Base-by-base conservation (phyloP, 2,113 vertebrate species). In the Dinomys branickii region DNA sequence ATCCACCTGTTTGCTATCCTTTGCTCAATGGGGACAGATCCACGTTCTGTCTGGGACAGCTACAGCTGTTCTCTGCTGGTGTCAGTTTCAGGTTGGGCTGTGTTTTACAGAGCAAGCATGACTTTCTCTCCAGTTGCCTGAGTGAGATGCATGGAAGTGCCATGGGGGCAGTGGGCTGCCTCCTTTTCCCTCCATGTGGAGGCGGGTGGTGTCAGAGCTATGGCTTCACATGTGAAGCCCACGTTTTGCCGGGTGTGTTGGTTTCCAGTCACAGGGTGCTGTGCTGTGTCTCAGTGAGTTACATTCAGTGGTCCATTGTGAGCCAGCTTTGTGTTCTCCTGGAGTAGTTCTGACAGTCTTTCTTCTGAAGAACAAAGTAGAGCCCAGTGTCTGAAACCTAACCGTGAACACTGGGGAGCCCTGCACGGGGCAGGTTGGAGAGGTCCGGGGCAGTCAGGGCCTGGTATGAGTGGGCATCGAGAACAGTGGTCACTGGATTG, bases 291-390 rank as follows among this genome's bases (percentile, higher is more conserved):
- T 86, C 58, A 24, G 28, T 6, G 7, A 61, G 12, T 38, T 54
- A 17, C 35, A 14, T 59, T 75, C 81, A 22, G 35, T 12, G 54
- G 59, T 20, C 33, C n/a, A 58, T 83, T 38, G 12, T 28, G 59
- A 86, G 44, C 86, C 81, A 35, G 80, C 85, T 77, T 75, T 75
- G 56, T 75, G 56, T 86, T 86, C 85, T 58, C 22, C 58, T 86
- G 14, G 61, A 88, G 50, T 33, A 75, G n/a, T 59, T 58, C n/a
- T 82, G 44, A 28, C 54, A 33, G 77, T 13, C 58, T 63, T 35
- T 84, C 20, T 84, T 91, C 28, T 47, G 44, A 83, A 63, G 91
- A 82, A 56, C 22, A 1, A 33, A 33, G 41, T 44, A 24, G 52
- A 38, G 35, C 26, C 38, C 63, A 35, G 54, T 47, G 41, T 63